Base-by-base conservation (phyloP, 2,797 vertebrate species). In the Ateles fusciceps region DNA sequence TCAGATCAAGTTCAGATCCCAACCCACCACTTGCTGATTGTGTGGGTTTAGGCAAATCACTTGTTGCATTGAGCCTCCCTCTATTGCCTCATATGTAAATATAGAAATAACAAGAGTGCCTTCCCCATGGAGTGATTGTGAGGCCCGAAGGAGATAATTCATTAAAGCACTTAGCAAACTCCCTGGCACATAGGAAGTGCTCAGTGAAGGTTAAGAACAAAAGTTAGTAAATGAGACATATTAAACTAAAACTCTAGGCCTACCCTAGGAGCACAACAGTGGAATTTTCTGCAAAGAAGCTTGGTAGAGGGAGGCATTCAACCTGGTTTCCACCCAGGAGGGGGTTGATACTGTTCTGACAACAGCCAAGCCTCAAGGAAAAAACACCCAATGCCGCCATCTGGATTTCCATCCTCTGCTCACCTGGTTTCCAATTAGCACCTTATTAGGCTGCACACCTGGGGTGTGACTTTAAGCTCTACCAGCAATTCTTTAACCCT, bases 391-490 rank as follows among this genome's bases (percentile, higher is more conserved):
- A 0, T 30, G 33, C 55, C 71, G 42, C 64, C 93, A 79, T 36
- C 89, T 44, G 72, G 44, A 74, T 85, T n/a, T 81, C 71, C 89
- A 83, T 24, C 61, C 13, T 59, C 36, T n/a, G 75, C 33, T 80
- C 75, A 86, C 64, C 85, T 64, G 28, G 74, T 71, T 93, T 44
- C 91, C 85, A 96, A 75, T 98, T 87, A 94, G 85, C 85, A 96
- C 93, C 85, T 97, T 87, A 44, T 57, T 95, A 92, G 61, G 48
- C 46, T 71, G 80, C 81, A 85, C 61, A 85, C 91, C 90, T 95
- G 85, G 57, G 46, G 28, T 68, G 22, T 95, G 81, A 57, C 14
- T 68, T 44, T 74, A 4, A 59, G 89, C 36, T 87, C 52, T 5
- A 10, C 71, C 59, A 50, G 64, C 36, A 21, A 7, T 7, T 68